A percentile compares a stretch with the other conserved stretches of the same genome.
These are phyloP conservation scores for Dendrolimus kikuchii DNA, from an alignment of 1,140 invertebrate genomes.

Conservation along the genomic window DNA sequence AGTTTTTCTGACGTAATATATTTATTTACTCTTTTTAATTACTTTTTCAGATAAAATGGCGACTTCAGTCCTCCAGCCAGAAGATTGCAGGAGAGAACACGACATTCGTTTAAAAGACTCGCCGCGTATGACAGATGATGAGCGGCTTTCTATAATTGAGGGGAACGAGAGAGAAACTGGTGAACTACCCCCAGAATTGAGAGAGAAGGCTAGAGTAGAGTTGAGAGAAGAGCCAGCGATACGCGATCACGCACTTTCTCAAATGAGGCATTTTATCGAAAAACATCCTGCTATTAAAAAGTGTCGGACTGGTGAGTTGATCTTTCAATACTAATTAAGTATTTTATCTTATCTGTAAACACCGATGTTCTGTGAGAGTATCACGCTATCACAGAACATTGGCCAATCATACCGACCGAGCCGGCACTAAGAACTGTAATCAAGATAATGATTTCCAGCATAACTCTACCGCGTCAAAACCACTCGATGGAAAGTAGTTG, in stretches of 20 bases:
- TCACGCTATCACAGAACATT: too few relatives aligned
- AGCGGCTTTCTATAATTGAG: conserved; percentile 41
- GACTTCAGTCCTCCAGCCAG: conserved; percentile 58
- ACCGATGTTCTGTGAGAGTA: too few relatives aligned
- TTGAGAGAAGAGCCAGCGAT: conserved; percentile 81
- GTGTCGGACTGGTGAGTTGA: conserved; percentile 77
- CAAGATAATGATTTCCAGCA: too few relatives aligned
- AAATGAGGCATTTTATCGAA: conserved; percentile 83
- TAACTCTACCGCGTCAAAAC: too few relatives aligned
- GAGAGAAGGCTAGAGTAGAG: conserved; percentile 77
- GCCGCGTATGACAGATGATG: conserved; percentile 47
- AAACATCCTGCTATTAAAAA: conserved; percentile 84
- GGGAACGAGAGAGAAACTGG: conserved; percentile 48
- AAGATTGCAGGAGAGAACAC: conserved; percentile 48
- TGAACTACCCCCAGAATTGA: conserved; percentile 55
- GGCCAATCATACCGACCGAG: too few relatives aligned
- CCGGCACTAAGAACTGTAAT: too few relatives aligned
- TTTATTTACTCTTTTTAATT: not conserved
- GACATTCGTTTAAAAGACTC: conserved; percentile 37
- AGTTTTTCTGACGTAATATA: not conserved
- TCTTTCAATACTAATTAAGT: not conserved
- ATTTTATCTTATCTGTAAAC: too few relatives aligned
- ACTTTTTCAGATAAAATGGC: conserved; percentile 45
- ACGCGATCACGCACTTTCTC: conserved; percentile 78
- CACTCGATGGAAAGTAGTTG: too few relatives aligned